These are phyloP conservation scores for Lasioglossum figueresi DNA, from an alignment of 2,888 invertebrate genomes.

Conservation along the genomic window DNA sequence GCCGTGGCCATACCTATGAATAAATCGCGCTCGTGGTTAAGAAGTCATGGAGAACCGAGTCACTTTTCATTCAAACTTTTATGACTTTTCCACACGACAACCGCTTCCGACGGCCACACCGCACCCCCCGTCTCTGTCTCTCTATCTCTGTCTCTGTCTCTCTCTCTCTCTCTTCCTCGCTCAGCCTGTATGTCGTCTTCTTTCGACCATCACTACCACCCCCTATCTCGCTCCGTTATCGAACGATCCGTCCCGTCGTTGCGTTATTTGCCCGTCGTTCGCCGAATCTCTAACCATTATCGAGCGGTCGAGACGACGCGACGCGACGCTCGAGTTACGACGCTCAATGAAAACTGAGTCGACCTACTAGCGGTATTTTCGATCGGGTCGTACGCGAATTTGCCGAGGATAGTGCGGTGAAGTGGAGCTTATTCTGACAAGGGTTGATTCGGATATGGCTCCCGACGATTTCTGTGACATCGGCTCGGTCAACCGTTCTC, in stretches of 20 bases:
- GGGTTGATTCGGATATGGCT: background rate
- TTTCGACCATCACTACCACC: background rate
- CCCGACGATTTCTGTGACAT: background rate
- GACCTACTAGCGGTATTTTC: slow-evolving; percentile 1
- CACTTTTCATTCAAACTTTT: slow-evolving; percentile 73
- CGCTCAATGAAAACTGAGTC: background rate
- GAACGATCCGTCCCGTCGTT: slow-evolving; percentile 30
- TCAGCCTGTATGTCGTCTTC: background rate
- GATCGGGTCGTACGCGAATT: background rate
- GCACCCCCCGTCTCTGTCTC: background rate
- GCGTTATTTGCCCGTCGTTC: slow-evolving; percentile 12
- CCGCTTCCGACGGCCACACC: slow-evolving; percentile 22
- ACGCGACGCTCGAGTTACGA: slow-evolving; percentile 31
- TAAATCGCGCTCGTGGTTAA: slow-evolving; percentile 71
- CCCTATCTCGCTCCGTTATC: slow-evolving; percentile 39
- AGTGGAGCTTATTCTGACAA: background rate
- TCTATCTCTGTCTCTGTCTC: background rate
- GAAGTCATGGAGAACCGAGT: slow-evolving; percentile 69
- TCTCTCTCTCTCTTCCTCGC: background rate
- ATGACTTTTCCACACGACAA: slow-evolving; percentile 62
- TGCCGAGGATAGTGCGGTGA: background rate
- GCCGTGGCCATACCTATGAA: slow-evolving; percentile 65
- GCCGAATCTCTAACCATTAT: slow-evolving; percentile 33
- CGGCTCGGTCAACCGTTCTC: background rate
- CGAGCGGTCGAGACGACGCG: slow-evolving; percentile 21